Evolutionary conservation across 2,888 invertebrate genomes (phyloP).

Genomic region (Oscheius sp.): DNA sequence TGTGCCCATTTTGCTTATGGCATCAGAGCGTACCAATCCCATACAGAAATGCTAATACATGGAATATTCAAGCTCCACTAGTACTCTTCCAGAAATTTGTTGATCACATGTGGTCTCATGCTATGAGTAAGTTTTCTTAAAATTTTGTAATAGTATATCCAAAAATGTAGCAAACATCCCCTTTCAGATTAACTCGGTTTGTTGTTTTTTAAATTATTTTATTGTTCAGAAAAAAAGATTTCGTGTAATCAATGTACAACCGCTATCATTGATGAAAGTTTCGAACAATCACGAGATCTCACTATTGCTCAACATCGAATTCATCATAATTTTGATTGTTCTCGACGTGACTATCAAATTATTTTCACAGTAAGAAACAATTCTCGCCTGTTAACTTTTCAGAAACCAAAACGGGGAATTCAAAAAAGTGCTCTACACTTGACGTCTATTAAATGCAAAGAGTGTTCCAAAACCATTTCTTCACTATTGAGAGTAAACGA

Average conservation of each 20-base stretch:
- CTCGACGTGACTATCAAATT: neutral
- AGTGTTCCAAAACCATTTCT: neutral
- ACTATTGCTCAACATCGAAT: neutral
- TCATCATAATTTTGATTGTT: neutral
- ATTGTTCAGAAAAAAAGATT: constrained; percentile 8
- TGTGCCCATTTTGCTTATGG: constrained; percentile 30
- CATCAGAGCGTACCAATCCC: neutral
- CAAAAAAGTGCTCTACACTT: neutral
- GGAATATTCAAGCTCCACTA: neutral
- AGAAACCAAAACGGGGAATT: neutral
- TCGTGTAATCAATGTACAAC: constrained; percentile 6
- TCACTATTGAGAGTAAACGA: neutral
- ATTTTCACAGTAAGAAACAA: neutral
- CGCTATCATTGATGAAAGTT: neutral
- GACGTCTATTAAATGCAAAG: neutral
- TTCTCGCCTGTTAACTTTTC: too few relatives aligned
- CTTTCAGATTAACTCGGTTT: too few relatives aligned
- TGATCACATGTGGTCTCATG: constrained; percentile 18
- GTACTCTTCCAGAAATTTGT: neutral
- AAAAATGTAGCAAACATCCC: too few relatives aligned
- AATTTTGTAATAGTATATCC: too few relatives aligned
- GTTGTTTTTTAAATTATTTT: too few relatives aligned
- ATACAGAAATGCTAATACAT: neutral
- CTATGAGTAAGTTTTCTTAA: neutral
- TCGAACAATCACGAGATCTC: neutral